Base-by-base conservation (phyloP, 2,888 invertebrate species). In the Octonoba sinensis region DNA sequence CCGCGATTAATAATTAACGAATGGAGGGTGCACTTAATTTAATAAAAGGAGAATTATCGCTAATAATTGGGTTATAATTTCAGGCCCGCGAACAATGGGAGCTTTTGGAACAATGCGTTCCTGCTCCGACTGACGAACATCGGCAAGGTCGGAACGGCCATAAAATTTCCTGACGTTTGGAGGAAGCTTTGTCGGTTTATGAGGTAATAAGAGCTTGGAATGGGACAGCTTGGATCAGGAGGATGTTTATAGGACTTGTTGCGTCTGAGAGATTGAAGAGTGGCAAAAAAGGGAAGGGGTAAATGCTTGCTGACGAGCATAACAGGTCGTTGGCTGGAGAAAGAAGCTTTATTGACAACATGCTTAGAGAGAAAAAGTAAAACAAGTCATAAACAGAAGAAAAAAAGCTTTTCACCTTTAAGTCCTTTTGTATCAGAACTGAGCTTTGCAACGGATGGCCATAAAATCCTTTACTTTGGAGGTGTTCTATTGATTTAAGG, bases 31-130 rank as follows among this genome's bases (percentile, higher is more conserved):
- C 62, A 56, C 46, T 62, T 77, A 77, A 70, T 77, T 77, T 64
- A 77, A 77, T 77, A 62, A 70, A 64, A 64, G 60, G 69, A 56
- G 64, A 70, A 77, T 56, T 69, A 77, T 70, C 60, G 76, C 62
- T 70, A 77, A 69, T 70, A 69, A 70, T 70, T 70, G 76, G 69
- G 69, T 70, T 70, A 77, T 70, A 77, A 77, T 67, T 67, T 51
- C 64, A 36, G 75, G 67, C 27, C 67, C 16, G 51, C 49, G 67
- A 75, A 75, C 66, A 67, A 67, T 67, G 67, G 56, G 36, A 36
- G 36, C 36, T 36, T 36, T 36, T 36, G 36, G 36, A 36, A 36
- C 36, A 36, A 36, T 36, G 36, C 36, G 36, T 36, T 36, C 36
- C 36, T 11, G 49, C 51, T 60, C 51, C 60, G 67, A 75, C 75